Base-by-base conservation (phyloP, 2,797 vertebrate genomes). In the Acanthiza pusilla region DNA sequence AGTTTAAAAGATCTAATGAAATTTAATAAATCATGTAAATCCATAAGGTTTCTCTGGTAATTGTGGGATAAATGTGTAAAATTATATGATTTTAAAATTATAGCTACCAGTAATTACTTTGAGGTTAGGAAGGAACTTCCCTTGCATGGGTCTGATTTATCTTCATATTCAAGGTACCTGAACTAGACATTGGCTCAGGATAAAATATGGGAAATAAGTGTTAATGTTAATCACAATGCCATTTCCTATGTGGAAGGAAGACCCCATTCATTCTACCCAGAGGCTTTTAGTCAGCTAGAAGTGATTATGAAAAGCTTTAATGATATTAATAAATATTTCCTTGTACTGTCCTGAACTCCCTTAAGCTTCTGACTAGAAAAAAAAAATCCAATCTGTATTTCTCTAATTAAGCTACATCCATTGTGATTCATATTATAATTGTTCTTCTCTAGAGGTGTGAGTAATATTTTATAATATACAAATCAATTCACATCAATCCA, bases 321-420 rank as follows among this genome's bases (percentile, higher is more conserved):
- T 88, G 27, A 60, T 58, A 67, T 30, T 90, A 89, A 78, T 57
- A 95, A 70, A 81, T 81, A 92, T 89, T 93, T 95, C 16, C 22
- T 92, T 81, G 45, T 67, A 36, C 22, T 0, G 4, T 81, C 21
- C 8, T 7, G 2, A 86, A 11, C 13, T 88, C 40, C 32, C 62
- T 81, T 91, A 92, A 89, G 62, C 17, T 85, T 89, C 45, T 79
- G 43, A 88, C 40, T n/a, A 45, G 27, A 34, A 94, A 93, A 85
- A 85, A 38, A 75, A 72, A 30, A 8, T 16, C 62, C 18, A 73
- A 65, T 91, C 75, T 90, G 16, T 78, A 81, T 92, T 85, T 92
- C 43, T 15, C 54, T 81, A 88, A 84, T 96, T 85, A 80, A 96
- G 32, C 26, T 60, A 78, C 36, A 76, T 36, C 26, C 55, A 45